Evolutionary conservation across 2,113 vertebrate species (phyloP).

Genomic region (Chlamydotis undulata): DNA sequence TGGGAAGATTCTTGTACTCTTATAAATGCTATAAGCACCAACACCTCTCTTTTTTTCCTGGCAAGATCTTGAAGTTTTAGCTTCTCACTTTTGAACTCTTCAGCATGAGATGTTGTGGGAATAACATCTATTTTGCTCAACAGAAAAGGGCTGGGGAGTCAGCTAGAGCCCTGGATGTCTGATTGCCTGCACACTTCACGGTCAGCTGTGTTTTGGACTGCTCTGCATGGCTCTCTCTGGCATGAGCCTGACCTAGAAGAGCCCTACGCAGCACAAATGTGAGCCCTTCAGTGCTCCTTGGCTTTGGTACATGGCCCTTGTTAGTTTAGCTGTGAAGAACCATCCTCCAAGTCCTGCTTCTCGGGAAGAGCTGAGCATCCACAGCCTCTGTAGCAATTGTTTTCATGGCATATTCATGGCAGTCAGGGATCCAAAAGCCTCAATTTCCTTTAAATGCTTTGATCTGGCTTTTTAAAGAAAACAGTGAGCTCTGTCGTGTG

Average conservation of each 20-base stretch:
- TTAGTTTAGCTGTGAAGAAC: neutral
- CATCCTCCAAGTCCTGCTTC: neutral
- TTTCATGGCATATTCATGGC: neutral
- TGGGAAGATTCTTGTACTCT: neutral
- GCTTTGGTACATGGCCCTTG: neutral
- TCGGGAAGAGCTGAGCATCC: neutral
- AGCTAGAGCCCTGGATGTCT: neutral
- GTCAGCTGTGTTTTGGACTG: neutral
- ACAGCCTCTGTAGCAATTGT: neutral
- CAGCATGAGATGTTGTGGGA: neutral
- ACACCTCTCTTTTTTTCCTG: neutral
- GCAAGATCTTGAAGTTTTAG: neutral
- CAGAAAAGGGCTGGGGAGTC: neutral
- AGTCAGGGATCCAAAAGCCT: neutral
- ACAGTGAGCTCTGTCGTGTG: neutral
- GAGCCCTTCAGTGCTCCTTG: neutral
- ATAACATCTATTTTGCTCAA: neutral
- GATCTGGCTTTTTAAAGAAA: neutral
- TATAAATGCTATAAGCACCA: neutral
- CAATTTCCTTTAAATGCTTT: neutral
- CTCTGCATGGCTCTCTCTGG: rapidly evolving
- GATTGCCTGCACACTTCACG: rapidly evolving
- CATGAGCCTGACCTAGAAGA: neutral
- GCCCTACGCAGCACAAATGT: neutral
- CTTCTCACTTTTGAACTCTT: neutral